Conservation (phyloP, 1,140 invertebrate species). For the Drosophila murphyi region DNA sequence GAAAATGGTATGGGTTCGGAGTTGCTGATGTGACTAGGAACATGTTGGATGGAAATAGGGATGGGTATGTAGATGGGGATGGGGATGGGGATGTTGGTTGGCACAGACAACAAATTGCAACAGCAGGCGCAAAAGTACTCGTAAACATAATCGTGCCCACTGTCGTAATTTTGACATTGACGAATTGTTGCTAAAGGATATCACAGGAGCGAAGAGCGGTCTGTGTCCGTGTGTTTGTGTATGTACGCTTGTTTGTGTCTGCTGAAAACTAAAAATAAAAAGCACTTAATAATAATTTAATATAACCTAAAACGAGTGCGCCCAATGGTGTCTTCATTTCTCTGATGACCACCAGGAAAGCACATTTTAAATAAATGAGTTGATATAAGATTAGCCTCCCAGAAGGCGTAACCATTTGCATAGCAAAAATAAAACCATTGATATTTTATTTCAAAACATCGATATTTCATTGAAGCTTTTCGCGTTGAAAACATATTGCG, state of each 20-base stretch:
- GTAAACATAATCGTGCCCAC: constrained; percentile 50
- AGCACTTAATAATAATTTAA: constrained; percentile 76
- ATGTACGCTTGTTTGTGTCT: constrained; percentile 20
- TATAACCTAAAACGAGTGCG: constrained; percentile 26
- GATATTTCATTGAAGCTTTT: too few species aligned
- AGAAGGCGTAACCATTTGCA: too few species aligned
- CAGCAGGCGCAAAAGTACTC: constrained; percentile 60
- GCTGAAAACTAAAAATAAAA: constrained; percentile 63
- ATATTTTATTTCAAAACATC: too few species aligned
- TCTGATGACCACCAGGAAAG: too few species aligned
- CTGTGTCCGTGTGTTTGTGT: neutral
- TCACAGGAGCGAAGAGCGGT: constrained; percentile 28
- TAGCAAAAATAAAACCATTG: too few species aligned
- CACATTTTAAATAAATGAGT: too few species aligned
- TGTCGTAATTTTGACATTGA: constrained; percentile 78
- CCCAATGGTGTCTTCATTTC: constrained; percentile 19
- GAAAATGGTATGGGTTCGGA: constrained; percentile 1
- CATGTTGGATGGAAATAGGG: neutral
- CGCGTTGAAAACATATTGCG: too few species aligned
- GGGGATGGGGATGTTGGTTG: neutral
- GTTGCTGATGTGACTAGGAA: neutral
- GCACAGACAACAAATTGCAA: constrained; percentile 59
- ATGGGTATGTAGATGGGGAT: neutral
- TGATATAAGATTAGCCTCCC: too few species aligned
- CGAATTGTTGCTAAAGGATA: constrained; percentile 62